phyloP scores from a whole-genome alignment of 2,797 vertebrate species.

The Xenops minutus region DNA sequence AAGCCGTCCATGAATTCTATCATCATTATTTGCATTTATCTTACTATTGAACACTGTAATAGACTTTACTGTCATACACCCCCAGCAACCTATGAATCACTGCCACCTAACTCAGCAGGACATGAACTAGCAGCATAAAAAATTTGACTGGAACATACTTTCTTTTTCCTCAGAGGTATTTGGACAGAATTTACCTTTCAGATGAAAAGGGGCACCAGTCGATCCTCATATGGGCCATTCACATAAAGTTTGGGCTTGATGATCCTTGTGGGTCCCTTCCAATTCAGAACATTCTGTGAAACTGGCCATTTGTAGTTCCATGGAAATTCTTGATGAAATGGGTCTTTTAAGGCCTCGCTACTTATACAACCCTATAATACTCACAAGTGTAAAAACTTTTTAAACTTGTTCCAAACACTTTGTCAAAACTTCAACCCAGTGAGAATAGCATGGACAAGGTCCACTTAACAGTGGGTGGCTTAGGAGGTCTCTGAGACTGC shows the following conservation, averaged over 20 bases:
- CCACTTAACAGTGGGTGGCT: neutral
- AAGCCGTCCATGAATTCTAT: neutral
- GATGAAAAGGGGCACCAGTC: neutral
- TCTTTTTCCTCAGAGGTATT: neutral
- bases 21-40: conserved; percentile 19
- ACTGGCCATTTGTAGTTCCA: neutral
- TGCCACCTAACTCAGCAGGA: neutral
- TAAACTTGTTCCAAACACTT: neutral
- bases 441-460: neutral
- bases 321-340: neutral
- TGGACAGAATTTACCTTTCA: neutral
- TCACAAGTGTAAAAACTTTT: neutral
- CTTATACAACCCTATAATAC: neutral
- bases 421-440: neutral
- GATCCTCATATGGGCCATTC: neutral
- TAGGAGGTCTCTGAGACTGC: neutral
- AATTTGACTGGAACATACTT: neutral
- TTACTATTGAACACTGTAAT: neutral
- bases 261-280: neutral
- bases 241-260: neutral
- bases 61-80: neutral
- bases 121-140: neutral
- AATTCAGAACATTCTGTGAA: neutral
- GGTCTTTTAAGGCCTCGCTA: neutral
- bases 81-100: neutral